Percentiles rank a stretch among this genome's conserved stretches.
These are phyloP conservation scores for Aselliscus stoliczkanus DNA, from an alignment of 2,797 vertebrate genomes.

Conservation along the genomic window DNA sequence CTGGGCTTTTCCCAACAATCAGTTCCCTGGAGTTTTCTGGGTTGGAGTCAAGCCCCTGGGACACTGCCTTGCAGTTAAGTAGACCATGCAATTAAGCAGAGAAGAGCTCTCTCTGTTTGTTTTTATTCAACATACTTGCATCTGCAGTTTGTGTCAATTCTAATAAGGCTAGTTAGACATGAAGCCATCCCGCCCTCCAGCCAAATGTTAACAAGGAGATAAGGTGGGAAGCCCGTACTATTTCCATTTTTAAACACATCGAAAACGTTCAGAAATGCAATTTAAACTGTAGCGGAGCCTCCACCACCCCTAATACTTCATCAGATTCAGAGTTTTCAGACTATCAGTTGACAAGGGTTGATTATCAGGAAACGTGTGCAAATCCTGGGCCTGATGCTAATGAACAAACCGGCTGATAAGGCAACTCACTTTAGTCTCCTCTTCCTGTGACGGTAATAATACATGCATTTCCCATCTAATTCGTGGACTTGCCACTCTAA, in stretches of 20 bases:
- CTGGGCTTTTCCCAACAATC: not conserved
- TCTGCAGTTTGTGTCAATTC: not conserved
- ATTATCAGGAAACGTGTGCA: not conserved
- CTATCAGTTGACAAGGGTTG: not conserved
- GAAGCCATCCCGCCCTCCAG: not conserved
- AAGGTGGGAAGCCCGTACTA: not conserved
- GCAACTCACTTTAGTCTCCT: not conserved
- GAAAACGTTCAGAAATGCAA: not conserved
- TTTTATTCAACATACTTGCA: not conserved
- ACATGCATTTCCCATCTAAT: not conserved
- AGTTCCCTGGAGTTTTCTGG: not conserved
- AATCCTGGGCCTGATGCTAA: not conserved
- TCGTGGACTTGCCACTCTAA: not conserved
- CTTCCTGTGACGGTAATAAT: not conserved
- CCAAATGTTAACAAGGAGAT: not conserved
- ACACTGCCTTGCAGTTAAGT: not conserved
- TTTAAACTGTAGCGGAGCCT: not conserved
- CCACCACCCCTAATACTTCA: not conserved
- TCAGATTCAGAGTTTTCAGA: not conserved
- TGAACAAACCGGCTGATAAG: not conserved
- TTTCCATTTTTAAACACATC: conserved; percentile 1
- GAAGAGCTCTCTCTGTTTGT: not conserved
- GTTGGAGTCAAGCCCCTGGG: conserved; percentile 16
- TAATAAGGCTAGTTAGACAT: not conserved
- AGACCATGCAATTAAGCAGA: not conserved